These are phyloP conservation scores for Coracias cyanogaster DNA, from an alignment of 2,797 vertebrate species.

Conservation along the genomic window DNA sequence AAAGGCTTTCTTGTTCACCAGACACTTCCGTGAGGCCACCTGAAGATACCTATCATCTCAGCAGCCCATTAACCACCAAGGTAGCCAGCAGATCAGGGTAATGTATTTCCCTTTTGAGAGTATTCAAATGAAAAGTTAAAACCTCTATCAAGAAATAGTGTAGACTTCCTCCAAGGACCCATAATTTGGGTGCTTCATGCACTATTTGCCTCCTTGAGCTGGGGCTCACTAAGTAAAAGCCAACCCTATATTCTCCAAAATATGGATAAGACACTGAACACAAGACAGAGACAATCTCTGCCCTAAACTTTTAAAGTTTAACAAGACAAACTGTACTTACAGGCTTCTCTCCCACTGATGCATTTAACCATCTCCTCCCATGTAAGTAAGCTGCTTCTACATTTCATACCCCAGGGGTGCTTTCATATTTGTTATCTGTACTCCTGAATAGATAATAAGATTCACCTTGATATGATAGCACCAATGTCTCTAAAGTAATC, in stretches of 20 bases:
- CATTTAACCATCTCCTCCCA: neutral
- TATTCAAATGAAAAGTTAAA: neutral
- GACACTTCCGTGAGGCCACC: neutral
- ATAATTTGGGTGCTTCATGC: neutral
- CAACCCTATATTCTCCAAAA: neutral
- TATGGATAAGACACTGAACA: neutral
- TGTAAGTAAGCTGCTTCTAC: neutral
- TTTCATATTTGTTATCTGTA: neutral
- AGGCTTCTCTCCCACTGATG: neutral
- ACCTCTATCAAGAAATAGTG: neutral
- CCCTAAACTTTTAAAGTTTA: neutral
- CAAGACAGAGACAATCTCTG: neutral
- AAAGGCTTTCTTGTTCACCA: neutral
- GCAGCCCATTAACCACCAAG: neutral
- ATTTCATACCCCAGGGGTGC: neutral
- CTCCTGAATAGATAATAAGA: neutral
- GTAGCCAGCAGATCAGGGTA: neutral
- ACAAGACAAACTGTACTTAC: neutral
- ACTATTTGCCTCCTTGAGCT: neutral
- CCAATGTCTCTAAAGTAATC: neutral
- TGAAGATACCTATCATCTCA: neutral
- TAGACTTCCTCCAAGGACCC: neutral
- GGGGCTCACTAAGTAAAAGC: neutral
- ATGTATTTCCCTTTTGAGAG: neutral
- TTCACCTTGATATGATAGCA: constrained; percentile 26